Conservation (phyloP, 2,797 vertebrate genomes). For the Vultur gryphus region DNA sequence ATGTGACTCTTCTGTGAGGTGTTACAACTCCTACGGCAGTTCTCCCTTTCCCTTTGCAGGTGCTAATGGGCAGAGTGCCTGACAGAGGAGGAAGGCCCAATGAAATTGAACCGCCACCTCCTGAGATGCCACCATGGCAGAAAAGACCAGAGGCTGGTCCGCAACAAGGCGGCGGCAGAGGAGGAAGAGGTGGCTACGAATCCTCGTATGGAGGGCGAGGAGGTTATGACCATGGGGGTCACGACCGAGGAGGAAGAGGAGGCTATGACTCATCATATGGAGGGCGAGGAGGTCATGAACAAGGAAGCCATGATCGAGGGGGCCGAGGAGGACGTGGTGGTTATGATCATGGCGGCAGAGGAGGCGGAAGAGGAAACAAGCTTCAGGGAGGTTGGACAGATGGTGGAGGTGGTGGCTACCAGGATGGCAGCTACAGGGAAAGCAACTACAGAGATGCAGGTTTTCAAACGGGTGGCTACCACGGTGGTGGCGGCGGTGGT, state of each 20-base stretch:
- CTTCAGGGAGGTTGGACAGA: slow-evolving; percentile 82
- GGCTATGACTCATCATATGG: slow-evolving; percentile 78
- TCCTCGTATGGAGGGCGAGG: slow-evolving; percentile 75
- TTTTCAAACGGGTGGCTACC: slow-evolving; percentile 80
- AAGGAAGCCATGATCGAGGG: slow-evolving; percentile 74
- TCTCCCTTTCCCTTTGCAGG: slow-evolving; percentile 69
- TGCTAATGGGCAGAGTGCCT: slow-evolving; percentile 96
- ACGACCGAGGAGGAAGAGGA: slow-evolving; percentile 75
- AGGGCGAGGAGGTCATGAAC: slow-evolving; percentile 77
- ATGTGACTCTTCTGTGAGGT: background rate
- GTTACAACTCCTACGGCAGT: background rate
- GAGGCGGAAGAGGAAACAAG: slow-evolving; percentile 81
- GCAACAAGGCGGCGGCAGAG: slow-evolving; percentile 79
- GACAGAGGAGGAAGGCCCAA: slow-evolving; percentile 95
- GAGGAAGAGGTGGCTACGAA: slow-evolving; percentile 71
- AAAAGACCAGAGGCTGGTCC: slow-evolving; percentile 90
- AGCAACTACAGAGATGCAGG: slow-evolving; percentile 79
- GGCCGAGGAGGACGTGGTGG: slow-evolving; percentile 80
- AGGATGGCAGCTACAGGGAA: slow-evolving; percentile 80
- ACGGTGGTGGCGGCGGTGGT: slow-evolving; percentile 77
- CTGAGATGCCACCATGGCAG: slow-evolving; percentile 98
- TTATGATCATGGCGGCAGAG: slow-evolving; percentile 76
- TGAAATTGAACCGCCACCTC: slow-evolving; percentile 94
- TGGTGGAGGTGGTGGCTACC: slow-evolving; percentile 76
- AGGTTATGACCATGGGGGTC: slow-evolving; percentile 65